These are phyloP conservation scores for Aproaerema taeniolella DNA, from an alignment of 2,888 invertebrate genomes.

Conservation along the genomic window DNA sequence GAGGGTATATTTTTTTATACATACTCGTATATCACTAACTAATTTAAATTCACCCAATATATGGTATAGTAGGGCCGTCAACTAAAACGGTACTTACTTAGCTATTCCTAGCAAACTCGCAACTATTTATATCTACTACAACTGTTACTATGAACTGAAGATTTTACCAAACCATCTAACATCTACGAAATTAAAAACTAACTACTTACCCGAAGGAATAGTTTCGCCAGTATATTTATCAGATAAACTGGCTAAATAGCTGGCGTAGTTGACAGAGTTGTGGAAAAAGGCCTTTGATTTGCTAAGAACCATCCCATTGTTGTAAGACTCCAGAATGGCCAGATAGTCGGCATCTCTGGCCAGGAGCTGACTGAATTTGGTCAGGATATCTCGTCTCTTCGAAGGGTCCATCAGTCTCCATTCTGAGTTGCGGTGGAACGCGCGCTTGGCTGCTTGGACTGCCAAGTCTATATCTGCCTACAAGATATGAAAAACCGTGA, in stretches of 20 bases:
- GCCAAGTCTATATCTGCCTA: slow-evolving; percentile 90
- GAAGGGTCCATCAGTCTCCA: slow-evolving; percentile 92
- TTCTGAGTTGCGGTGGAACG: slow-evolving; percentile 83
- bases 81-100: too few species aligned
- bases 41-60: too few species aligned
- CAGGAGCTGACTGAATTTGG: slow-evolving; percentile 89
- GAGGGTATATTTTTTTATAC: too few species aligned
- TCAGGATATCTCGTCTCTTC: slow-evolving; percentile 80
- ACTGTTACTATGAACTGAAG: too few species aligned
- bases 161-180: too few species aligned
- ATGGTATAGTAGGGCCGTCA: too few species aligned
- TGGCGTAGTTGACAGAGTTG: slow-evolving; percentile 91
- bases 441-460: slow-evolving; percentile 86
- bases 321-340: slow-evolving; percentile 92
- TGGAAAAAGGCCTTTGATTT: slow-evolving; percentile 76
- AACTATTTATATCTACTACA: too few species aligned
- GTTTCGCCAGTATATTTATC: slow-evolving; percentile 90
- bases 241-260: slow-evolving; percentile 95
- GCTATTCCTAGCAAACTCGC: too few species aligned
- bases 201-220: slow-evolving; percentile 83
- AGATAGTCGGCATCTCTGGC: slow-evolving; percentile 85
- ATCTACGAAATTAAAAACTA: too few species aligned
- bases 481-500: too few species aligned
- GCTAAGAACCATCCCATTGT: slow-evolving; percentile 91
- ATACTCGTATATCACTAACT: too few species aligned